Evolutionary conservation across 2,888 invertebrate species (phyloP).

Genomic region (Branchinecta sandiegonensis): DNA sequence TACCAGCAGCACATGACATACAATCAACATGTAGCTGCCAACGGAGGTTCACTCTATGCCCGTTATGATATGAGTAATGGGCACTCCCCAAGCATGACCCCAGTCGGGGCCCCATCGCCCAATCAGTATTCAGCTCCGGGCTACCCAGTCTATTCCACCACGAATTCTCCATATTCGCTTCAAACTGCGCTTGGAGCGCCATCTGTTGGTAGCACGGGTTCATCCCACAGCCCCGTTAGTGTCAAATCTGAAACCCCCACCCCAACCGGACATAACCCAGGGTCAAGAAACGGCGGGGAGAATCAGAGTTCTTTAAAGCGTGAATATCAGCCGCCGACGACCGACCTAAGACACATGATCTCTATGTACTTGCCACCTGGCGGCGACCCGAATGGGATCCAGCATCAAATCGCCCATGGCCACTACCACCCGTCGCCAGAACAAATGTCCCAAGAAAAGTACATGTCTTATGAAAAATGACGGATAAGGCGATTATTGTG

Average conservation of each 20-base stretch:
- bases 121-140: constrained; percentile 46
- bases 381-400: constrained; percentile 39
- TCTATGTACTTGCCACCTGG: constrained; percentile 54
- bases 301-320: constrained; percentile 21
- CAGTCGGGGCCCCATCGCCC: constrained; percentile 35
- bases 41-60: constrained; percentile 45
- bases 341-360: constrained; percentile 55
- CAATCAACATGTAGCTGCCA: constrained; percentile 39
- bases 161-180: constrained; percentile 42
- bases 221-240: constrained; percentile 52
- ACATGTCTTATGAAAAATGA: no score
- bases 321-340: constrained; percentile 30
- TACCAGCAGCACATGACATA: constrained; percentile 52
- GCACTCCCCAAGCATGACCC: constrained; percentile 43
- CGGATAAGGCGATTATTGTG: neutral
- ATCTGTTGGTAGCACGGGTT: constrained; percentile 29
- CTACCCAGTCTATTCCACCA: constrained; percentile 50
- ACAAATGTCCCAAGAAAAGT: neutral
- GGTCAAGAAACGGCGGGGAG: constrained; percentile 36
- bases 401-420: neutral
- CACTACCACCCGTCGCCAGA: constrained; percentile 3
- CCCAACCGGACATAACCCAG: constrained; percentile 37
- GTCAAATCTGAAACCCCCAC: constrained; percentile 56
- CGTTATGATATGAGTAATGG: constrained; percentile 80
- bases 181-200: constrained; percentile 29